Evolutionary conservation across 2,113 vertebrate genomes (phyloP).

Genomic region (Athene noctua): DNA sequence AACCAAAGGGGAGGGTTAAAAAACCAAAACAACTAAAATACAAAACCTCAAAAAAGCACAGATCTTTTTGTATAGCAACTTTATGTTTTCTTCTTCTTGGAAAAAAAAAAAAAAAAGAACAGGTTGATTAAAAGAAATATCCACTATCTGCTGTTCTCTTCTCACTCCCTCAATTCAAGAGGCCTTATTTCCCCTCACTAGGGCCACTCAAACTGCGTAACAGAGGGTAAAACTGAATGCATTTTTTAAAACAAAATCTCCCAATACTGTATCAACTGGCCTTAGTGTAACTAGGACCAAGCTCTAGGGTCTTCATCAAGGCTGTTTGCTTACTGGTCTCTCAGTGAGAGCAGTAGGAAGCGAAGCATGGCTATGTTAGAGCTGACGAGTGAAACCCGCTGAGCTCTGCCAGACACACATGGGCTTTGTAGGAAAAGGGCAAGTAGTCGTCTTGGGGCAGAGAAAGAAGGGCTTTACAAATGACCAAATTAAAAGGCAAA

Average conservation of each 20-base stretch:
- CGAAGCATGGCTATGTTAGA: background rate
- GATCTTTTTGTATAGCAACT: background rate
- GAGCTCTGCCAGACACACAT: background rate
- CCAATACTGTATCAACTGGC: background rate
- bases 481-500: background rate
- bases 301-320: background rate
- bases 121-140: background rate
- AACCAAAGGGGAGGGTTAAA: background rate
- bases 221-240: background rate
- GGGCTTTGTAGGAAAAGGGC: background rate
- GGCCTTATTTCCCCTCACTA: background rate
- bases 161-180: background rate
- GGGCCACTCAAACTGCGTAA: background rate
- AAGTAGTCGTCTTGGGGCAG: background rate
- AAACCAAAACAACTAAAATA: background rate
- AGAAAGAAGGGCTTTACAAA: background rate
- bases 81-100: background rate
- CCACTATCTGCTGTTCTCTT: background rate
- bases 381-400: background rate
- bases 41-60: background rate
- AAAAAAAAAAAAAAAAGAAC: background rate
- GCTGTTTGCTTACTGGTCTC: background rate
- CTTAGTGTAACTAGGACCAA: background rate
- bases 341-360: background rate
- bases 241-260: background rate